Conservation (phyloP, 2,797 vertebrate genomes). For the Rhinophrynus dorsalis region DNA sequence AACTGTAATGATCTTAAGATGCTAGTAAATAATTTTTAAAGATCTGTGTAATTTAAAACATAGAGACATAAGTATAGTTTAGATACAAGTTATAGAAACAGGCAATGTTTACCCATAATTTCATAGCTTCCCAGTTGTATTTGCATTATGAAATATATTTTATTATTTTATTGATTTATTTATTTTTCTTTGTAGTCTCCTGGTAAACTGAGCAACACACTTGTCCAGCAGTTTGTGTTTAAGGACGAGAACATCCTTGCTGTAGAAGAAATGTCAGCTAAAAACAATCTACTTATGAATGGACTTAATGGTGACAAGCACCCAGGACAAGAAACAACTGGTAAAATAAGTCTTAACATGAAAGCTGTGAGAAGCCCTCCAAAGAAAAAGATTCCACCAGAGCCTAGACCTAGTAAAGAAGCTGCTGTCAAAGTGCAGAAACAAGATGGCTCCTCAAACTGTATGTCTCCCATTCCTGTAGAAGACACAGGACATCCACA, state of each 20-base stretch:
- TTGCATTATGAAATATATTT: too few species aligned
- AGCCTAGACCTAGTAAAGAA: slow-evolving; percentile 9
- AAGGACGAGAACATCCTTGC: slow-evolving; percentile 66
- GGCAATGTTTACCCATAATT: too few species aligned
- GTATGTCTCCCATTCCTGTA: background rate
- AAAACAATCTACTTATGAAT: slow-evolving; percentile 50
- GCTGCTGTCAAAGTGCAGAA: slow-evolving; percentile 2
- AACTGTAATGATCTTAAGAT: too few species aligned
- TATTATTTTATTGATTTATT: too few species aligned
- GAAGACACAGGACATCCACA: slow-evolving; percentile 13
- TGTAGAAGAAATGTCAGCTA: slow-evolving; percentile 63
- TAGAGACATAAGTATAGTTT: too few species aligned
- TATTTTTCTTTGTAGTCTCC: slow-evolving; percentile 43
- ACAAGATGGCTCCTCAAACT: slow-evolving; percentile 27
- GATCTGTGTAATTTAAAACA: too few species aligned
- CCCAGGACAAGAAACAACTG: background rate
- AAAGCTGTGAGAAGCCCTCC: slow-evolving; percentile 34
- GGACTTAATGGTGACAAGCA: slow-evolving; percentile 43
- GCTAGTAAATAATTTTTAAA: too few species aligned
- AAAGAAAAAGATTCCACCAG: slow-evolving; percentile 33
- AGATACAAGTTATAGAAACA: too few species aligned
- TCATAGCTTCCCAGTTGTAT: too few species aligned
- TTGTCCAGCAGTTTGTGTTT: slow-evolving; percentile 75
- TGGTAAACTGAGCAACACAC: slow-evolving; percentile 66
- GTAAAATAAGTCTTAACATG: slow-evolving; percentile 14